These are phyloP conservation scores for Lepidotrigona ventralis DNA, from an alignment of 1,140 invertebrate species.

Conservation along the genomic window DNA sequence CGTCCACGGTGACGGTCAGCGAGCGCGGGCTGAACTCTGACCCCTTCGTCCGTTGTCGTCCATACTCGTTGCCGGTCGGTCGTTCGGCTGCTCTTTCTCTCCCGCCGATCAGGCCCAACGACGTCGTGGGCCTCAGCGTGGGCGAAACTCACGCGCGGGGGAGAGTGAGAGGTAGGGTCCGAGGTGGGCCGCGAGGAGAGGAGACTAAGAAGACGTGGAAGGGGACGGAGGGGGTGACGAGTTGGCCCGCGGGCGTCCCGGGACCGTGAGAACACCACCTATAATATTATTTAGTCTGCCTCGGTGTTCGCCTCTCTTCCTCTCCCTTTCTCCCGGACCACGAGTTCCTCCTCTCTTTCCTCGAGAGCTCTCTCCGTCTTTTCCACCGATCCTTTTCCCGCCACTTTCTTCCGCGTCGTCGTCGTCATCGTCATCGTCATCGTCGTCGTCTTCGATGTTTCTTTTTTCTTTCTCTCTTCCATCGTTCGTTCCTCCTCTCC, in stretches of 20 bases:
- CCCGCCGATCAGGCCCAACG: conserved; percentile 47
- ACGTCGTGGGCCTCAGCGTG: conserved; percentile 71
- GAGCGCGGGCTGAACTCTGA: conserved; percentile 79
- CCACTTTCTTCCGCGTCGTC: conserved; percentile 17
- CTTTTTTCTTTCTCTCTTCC: conserved; percentile 31
- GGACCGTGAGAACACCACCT: conserved; percentile 81
- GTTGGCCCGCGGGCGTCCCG: conserved; percentile 80
- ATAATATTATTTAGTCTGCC: conserved; percentile 81
- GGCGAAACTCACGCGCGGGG: conserved; percentile 70
- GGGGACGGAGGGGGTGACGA: conserved; percentile 69
- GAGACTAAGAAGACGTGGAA: conserved; percentile 54
- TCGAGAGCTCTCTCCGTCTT: conserved; percentile 39
- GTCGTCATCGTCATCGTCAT: background rate
- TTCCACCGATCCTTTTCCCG: conserved; percentile 12
- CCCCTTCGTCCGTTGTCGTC: conserved; percentile 68
- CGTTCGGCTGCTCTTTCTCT: conserved; percentile 50
- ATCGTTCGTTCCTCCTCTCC: background rate
- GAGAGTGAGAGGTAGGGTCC: conserved; percentile 58
- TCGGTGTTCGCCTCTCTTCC: conserved; percentile 60
- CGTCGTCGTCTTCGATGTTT: conserved; percentile 18
- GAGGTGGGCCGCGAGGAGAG: conserved; percentile 73
- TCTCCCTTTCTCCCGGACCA: conserved; percentile 28
- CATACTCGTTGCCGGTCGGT: conserved; percentile 40
- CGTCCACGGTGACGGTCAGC: conserved; percentile 79
- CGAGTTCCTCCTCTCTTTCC: conserved; percentile 18